A percentile compares a stretch with the other conserved stretches of the same genome.
These are phyloP conservation scores for Allophyes oxyacanthae DNA, from an alignment of 2,888 invertebrate species.

Conservation along the genomic window DNA sequence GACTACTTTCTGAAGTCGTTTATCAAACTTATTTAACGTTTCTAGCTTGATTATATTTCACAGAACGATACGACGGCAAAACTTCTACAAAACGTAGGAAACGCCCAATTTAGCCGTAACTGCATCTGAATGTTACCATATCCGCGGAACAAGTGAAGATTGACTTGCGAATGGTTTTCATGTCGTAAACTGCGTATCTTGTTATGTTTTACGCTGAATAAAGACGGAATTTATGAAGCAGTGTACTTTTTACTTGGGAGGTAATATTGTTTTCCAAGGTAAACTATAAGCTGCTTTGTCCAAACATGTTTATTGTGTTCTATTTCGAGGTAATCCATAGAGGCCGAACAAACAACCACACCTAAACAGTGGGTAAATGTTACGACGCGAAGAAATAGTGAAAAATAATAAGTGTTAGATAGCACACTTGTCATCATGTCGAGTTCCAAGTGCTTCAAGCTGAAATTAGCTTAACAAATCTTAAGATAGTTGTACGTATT, in stretches of 20 bases:
- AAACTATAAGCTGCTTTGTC: conserved; percentile 42
- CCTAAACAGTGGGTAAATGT: neutral
- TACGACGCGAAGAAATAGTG: neutral
- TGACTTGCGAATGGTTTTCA: conserved; percentile 79
- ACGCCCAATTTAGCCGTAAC: conserved; percentile 84
- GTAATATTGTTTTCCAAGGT: conserved; percentile 48
- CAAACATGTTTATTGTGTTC: conserved; percentile 47
- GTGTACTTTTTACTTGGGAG: conserved; percentile 63
- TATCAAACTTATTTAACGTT: conserved; percentile 62
- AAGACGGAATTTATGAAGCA: conserved; percentile 73
- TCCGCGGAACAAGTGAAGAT: conserved; percentile 83
- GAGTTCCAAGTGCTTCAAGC: too few relatives aligned
- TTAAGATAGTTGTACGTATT: too few relatives aligned
- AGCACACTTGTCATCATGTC: too few relatives aligned
- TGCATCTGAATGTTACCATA: conserved; percentile 85
- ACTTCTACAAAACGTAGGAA: conserved; percentile 74
- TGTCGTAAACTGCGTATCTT: conserved; percentile 82
- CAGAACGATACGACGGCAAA: conserved; percentile 58
- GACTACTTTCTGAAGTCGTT: conserved; percentile 60
- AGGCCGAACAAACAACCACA: conserved; percentile 21
- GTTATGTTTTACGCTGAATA: conserved; percentile 70
- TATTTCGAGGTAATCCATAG: conserved; percentile 34
- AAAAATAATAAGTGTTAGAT: neutral
- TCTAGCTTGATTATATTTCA: conserved; percentile 68
- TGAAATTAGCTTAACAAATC: too few relatives aligned